phyloP scores from a whole-genome alignment of 1,140 invertebrate species.

The Chymomyza costata region DNA sequence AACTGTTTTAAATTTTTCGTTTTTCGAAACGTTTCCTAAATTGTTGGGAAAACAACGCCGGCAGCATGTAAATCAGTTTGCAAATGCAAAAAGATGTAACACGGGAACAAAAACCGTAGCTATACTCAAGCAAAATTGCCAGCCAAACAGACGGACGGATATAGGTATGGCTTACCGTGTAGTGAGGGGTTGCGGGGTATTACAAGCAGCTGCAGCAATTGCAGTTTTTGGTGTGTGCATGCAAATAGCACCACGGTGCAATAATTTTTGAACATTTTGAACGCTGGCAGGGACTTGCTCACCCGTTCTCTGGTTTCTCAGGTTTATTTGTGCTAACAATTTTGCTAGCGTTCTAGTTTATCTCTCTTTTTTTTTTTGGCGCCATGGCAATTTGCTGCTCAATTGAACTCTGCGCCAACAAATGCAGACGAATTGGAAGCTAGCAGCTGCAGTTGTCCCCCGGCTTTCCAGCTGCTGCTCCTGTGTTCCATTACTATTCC shows the following conservation, averaged over 20 bases:
- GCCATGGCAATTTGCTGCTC: conserved; percentile 59
- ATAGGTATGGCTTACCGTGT: too few species aligned
- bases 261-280: conserved; percentile 61
- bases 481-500: too few species aligned
- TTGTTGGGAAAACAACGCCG: conserved; percentile 59
- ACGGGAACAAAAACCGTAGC: conserved; percentile 48
- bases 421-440: conserved; percentile 16
- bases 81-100: conserved; percentile 19
- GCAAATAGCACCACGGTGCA: conserved; percentile 40
- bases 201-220: conserved; percentile 29
- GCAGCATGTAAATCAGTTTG: conserved; percentile 58
- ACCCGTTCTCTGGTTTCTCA: conserved; percentile 6
- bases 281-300: conserved; percentile 54
- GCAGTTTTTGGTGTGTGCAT: conserved; percentile 26
- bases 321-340: conserved; percentile 66
- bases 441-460: conserved; percentile 20
- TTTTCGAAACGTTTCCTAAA: too few species aligned
- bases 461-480: conserved; percentile 21
- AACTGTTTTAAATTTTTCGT: too few species aligned
- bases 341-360: conserved; percentile 23
- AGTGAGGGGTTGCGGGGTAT: too few species aligned
- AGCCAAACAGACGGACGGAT: conserved; percentile 16
- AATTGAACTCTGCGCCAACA: conserved; percentile 48
- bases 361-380: conserved; percentile 22
- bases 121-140: conserved; percentile 33